Evolutionary conservation across 2,888 invertebrate genomes (phyloP), one percentile per base, ranked within the genome.

Genomic region (Drosophila emarginata): DNA sequence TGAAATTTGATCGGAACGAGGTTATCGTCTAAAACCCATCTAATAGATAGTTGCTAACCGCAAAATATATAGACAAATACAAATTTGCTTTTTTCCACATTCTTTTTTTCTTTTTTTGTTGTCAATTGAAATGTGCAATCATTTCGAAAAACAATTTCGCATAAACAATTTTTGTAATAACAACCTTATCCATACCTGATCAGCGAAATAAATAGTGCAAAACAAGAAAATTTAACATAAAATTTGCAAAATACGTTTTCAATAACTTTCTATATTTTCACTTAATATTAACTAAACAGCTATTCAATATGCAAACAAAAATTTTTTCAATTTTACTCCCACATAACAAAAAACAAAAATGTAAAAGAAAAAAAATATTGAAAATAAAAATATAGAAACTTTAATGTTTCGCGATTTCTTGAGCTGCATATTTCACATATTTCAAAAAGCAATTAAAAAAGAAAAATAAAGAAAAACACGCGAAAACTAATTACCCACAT

Each of bases 351-450:
- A 45, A 21, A 21, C 1, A n/a, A 39, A 39, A n/a, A 39, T 12
- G 5, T 15, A 18, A 32, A 26, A 32, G 1, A 57, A 57, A 53
- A 63, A 64, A 65, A 37, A 39, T 32, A 62, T 45, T 18, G 6
- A 40, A 40, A 11, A 40, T 40, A 40, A 40, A 26, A 26, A 23
- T 6, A 40, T 14, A 39, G 40, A 40, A 15, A 40, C 15, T 40
- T 40, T 3, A 40, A 15, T 15, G 15, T 40, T 40, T 40, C 15
- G 37, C n/a, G 14, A 14, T 39, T 39, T 39, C 39, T n/a, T 39
- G 14, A 39, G 39, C 39, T 39, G 39, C 39, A 45, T 45, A 18
- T 18, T 18, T 45, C 45, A 14, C 39, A 39, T 14, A 6, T 15
- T 15, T 18, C 9, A 39, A 39, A 39, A 39, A 39, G 39, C 39